phyloP scores from a whole-genome alignment of 2,888 invertebrate genomes.

The Sphaerophoria taeniata region DNA sequence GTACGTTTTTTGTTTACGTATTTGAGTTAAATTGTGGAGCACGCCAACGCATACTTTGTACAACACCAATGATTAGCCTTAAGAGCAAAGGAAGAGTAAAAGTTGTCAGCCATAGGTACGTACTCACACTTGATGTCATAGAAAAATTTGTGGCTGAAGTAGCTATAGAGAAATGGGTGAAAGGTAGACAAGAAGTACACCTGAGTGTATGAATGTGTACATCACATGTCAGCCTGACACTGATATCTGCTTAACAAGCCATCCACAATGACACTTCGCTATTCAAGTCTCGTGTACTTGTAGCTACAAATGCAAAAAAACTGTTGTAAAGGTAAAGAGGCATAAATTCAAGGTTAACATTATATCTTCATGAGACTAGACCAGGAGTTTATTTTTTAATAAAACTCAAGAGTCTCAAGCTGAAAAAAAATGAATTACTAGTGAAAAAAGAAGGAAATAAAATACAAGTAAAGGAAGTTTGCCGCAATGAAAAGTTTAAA shows the following conservation, averaged over 20 bases:
- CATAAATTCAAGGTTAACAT: conserved; percentile 42
- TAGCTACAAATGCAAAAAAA: background rate
- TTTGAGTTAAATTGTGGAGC: too few relatives aligned
- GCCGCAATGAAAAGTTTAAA: background rate
- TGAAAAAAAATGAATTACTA: background rate
- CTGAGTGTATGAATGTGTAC: conserved; percentile 14
- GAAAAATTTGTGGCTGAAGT: background rate
- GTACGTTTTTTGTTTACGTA: too few relatives aligned
- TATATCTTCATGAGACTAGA: conserved; percentile 1
- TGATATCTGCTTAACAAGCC: conserved; percentile 30
- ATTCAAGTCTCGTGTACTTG: conserved; percentile 14
- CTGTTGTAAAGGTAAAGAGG: background rate
- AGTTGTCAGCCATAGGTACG: background rate
- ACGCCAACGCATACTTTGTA: too few relatives aligned
- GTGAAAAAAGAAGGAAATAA: background rate
- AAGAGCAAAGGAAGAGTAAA: too few relatives aligned
- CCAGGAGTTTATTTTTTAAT: background rate
- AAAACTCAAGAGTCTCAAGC: conserved; percentile 8
- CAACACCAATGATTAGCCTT: too few relatives aligned
- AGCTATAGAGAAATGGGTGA: conserved; percentile 3
- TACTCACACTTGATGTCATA: background rate
- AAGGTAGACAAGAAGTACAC: conserved; percentile 8
- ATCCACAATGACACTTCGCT: conserved; percentile 15
- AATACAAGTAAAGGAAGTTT: background rate
- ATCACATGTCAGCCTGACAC: conserved; percentile 8